phyloP scores from a whole-genome alignment of 2,888 invertebrate species.

The Hermodice carunculata region DNA sequence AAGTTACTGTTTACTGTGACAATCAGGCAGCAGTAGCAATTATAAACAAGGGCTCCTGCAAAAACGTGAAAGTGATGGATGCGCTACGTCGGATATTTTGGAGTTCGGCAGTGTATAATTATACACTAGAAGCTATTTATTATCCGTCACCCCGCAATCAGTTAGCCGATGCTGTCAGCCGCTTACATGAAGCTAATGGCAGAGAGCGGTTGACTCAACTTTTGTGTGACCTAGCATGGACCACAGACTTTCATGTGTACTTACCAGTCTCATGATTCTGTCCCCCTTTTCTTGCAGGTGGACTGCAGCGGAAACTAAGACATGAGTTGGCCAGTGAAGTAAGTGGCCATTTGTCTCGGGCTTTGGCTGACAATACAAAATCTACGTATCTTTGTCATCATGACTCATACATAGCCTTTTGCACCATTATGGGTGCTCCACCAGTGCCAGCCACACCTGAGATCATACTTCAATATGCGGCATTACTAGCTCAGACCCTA shows the following conservation, averaged over 20 bases:
- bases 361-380: not conserved
- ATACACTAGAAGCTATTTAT: not conserved
- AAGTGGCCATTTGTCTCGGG: not conserved
- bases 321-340: not conserved
- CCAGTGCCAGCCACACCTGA: slow-evolving; percentile 1
- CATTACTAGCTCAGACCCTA: not conserved
- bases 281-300: too few species aligned
- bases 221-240: not conserved
- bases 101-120: not conserved
- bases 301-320: too few species aligned
- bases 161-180: not conserved
- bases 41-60: slow-evolving; percentile 11
- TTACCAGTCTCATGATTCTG: too few species aligned
- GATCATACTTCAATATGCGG: not conserved
- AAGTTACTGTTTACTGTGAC: not conserved
- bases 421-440: not conserved
- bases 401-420: slow-evolving; percentile 2
- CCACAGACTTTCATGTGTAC: too few species aligned
- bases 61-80: not conserved
- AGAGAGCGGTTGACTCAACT: not conserved
- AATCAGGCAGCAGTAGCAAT: not conserved
- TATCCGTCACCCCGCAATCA: not conserved
- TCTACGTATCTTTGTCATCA: not conserved
- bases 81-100: not conserved
- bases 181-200: not conserved